Percentiles rank a stretch among this genome's conserved stretches.
Conservation (phyloP, 2,888 invertebrate genomes). For the Stictocephala bisonia region DNA sequence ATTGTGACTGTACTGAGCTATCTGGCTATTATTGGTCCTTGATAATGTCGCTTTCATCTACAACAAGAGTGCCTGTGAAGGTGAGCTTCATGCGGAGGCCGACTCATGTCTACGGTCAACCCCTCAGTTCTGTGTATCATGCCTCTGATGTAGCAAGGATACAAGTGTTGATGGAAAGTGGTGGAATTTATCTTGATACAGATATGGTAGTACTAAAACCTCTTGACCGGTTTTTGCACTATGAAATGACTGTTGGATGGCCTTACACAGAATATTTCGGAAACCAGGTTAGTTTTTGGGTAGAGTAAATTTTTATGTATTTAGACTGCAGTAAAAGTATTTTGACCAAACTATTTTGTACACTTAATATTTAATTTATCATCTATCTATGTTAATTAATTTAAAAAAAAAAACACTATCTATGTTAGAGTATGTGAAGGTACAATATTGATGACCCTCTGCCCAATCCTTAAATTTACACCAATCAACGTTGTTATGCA, state of each 20-base stretch:
- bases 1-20: slow-evolving; percentile 59
- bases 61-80: slow-evolving; percentile 48
- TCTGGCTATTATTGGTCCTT: slow-evolving; percentile 59
- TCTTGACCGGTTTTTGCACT: slow-evolving; percentile 62
- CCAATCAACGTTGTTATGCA: too few relatives aligned
- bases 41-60: slow-evolving; percentile 51
- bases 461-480: too few relatives aligned
- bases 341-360: too few relatives aligned
- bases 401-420: too few relatives aligned
- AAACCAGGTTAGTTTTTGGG: slow-evolving; percentile 58
- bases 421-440: too few relatives aligned
- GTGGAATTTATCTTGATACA: slow-evolving; percentile 64
- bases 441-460: too few relatives aligned
- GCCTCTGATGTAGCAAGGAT: slow-evolving; percentile 63
- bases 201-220: slow-evolving; percentile 63
- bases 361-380: too few relatives aligned
- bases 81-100: slow-evolving; percentile 58
- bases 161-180: slow-evolving; percentile 61
- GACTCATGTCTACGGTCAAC: slow-evolving; percentile 64
- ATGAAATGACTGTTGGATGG: slow-evolving; percentile 64
- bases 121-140: slow-evolving; percentile 63
- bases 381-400: too few relatives aligned
- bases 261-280: slow-evolving; percentile 62
- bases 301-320: too few relatives aligned
- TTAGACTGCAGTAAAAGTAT: too few relatives aligned